These are phyloP conservation scores for Hycleus phaleratus DNA, from an alignment of 1,140 invertebrate genomes.

Conservation along the genomic window DNA sequence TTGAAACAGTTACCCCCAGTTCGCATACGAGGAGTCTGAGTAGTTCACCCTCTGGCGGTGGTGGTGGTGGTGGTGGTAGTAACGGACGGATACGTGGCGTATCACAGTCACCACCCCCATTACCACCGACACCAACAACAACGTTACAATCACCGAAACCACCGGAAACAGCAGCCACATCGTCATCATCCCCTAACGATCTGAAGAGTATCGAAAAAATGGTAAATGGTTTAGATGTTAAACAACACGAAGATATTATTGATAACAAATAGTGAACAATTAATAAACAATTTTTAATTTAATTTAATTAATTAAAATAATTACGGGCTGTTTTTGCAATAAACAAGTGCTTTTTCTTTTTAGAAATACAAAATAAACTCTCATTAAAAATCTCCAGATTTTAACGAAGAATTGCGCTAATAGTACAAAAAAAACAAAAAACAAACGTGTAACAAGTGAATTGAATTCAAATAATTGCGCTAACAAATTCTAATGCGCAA, in stretches of 20 bases:
- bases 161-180: slow-evolving; percentile 31
- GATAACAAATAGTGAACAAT: slow-evolving; percentile 27
- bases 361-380: no score
- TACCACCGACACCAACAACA: slow-evolving; percentile 46
- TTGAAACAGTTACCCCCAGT: slow-evolving; percentile 75
- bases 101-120: slow-evolving; percentile 47
- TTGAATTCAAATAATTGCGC: no score
- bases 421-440: no score
- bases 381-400: no score
- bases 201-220: slow-evolving; percentile 94
- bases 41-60: slow-evolving; percentile 48
- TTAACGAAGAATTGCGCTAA: no score
- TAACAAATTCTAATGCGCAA: no score
- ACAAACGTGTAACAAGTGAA: no score
- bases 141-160: slow-evolving; percentile 40
- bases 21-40: slow-evolving; percentile 55
- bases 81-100: slow-evolving; percentile 38
- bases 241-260: slow-evolving; percentile 37
- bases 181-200: slow-evolving; percentile 55
- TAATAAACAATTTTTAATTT: not conserved
- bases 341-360: not conserved
- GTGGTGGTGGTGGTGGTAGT: no score
- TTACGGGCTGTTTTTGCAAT: not conserved
- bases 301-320: not conserved
- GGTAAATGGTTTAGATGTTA: slow-evolving; percentile 87